phyloP scores from a whole-genome alignment of 2,113 vertebrate species.

The Myrmecophaga tridactyla region DNA sequence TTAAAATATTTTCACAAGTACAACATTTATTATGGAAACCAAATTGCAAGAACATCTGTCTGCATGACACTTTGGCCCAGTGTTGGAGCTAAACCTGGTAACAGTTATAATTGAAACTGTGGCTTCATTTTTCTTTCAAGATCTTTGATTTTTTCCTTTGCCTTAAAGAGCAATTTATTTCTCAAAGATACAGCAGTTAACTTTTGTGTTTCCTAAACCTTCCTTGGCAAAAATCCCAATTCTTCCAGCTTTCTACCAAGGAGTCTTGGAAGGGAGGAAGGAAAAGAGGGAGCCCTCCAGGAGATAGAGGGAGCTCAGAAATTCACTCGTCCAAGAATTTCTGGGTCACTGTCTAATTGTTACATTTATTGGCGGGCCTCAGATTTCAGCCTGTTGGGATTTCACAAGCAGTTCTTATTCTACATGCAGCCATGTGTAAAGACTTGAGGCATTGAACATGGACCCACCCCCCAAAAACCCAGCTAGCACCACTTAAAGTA shows the following conservation, averaged over 20 bases:
- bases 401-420: slow-evolving; percentile 80
- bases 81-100: slow-evolving; percentile 68
- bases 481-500: slow-evolving; percentile 56
- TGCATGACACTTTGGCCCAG: slow-evolving; percentile 70
- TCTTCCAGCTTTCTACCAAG: slow-evolving; percentile 76
- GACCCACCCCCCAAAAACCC: slow-evolving; percentile 25
- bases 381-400: slow-evolving; percentile 85
- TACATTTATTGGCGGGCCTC: slow-evolving; percentile 90
- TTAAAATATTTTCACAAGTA: slow-evolving; percentile 78
- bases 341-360: slow-evolving; percentile 96
- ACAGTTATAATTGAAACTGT: slow-evolving; percentile 71
- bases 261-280: slow-evolving; percentile 47
- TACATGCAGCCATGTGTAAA: slow-evolving; percentile 81
- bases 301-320: slow-evolving; percentile 80
- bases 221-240: slow-evolving; percentile 75
- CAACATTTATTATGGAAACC: slow-evolving; percentile 75
- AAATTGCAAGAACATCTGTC: slow-evolving; percentile 73
- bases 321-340: slow-evolving; percentile 91
- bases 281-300: slow-evolving; percentile 72
- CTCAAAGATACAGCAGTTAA: slow-evolving; percentile 73
- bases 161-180: slow-evolving; percentile 76
- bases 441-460: slow-evolving; percentile 74
- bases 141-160: slow-evolving; percentile 72
- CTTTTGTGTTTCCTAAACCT: slow-evolving; percentile 70
- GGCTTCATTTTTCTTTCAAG: slow-evolving; percentile 58